Conservation (phyloP, 2,113 vertebrate genomes). For the Tamias sibiricus region DNA sequence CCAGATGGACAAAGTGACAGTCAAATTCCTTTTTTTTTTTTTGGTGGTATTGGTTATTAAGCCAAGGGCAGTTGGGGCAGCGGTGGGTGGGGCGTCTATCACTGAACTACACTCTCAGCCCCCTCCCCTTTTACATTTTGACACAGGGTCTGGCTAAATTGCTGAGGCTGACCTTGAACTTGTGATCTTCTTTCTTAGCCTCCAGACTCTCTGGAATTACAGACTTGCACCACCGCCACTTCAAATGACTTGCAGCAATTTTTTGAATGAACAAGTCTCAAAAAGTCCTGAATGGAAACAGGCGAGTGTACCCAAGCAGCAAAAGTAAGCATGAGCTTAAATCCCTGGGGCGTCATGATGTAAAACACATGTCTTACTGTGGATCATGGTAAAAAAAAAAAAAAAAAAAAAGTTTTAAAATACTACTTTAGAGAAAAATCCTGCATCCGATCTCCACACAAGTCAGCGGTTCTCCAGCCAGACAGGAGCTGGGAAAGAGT, state of each 20-base stretch:
- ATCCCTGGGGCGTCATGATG: neutral
- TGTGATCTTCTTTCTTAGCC: neutral
- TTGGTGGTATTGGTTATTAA: no score
- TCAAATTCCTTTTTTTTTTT: neutral
- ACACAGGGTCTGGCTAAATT: neutral
- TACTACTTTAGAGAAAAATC: neutral
- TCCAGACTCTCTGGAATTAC: neutral
- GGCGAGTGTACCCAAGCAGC: neutral
- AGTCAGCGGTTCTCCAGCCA: rapidly evolving
- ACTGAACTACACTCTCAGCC: neutral
- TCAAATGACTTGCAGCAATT: neutral
- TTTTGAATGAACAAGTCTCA: neutral
- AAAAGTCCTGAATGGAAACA: neutral
- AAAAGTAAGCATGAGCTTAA: neutral
- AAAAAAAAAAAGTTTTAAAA: neutral
- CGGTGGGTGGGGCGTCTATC: neutral
- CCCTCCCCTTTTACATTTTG: neutral
- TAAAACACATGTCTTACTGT: neutral
- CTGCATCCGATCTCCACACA: neutral
- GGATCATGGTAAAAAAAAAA: neutral
- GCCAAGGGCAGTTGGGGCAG: no score
- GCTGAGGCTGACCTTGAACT: neutral
- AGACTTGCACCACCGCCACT: neutral
- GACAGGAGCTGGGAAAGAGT: constrained; percentile 7
- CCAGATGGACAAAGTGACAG: neutral